phyloP scores from a whole-genome alignment of 2,113 vertebrate genomes.

The Cololabis saira region DNA sequence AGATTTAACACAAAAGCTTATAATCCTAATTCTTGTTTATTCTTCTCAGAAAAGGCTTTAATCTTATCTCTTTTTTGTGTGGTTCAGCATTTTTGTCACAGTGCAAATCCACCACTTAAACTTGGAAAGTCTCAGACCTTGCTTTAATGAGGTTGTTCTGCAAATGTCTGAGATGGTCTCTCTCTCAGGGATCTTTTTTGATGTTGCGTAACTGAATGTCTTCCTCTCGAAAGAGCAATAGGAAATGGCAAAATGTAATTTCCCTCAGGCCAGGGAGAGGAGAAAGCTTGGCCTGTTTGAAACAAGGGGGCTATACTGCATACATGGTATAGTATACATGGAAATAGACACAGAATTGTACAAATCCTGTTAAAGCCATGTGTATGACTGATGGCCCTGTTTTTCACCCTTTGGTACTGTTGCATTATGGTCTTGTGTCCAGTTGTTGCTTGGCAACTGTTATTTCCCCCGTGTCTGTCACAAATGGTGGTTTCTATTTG shows the following conservation, averaged over 20 bases:
- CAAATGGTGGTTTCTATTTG: constrained; percentile 74
- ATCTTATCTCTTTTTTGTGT: no score
- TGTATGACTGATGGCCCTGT: constrained; percentile 25
- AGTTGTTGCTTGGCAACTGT: constrained; percentile 48
- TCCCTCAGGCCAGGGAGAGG: constrained; percentile 10
- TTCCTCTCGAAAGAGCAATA: constrained; percentile 40
- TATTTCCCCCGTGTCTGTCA: constrained; percentile 63
- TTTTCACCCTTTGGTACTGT: constrained; percentile 54
- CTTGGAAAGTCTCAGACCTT: neutral
- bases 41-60: no score
- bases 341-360: no score
- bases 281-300: constrained; percentile 10
- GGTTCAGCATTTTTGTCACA: no score
- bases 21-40: no score
- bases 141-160: constrained; percentile 1
- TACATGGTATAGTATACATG: no score
- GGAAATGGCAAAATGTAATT: constrained; percentile 56
- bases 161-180: constrained; percentile 8
- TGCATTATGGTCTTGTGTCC: constrained; percentile 41
- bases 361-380: no score
- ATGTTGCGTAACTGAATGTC: constrained; percentile 42
- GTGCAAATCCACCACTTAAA: neutral
- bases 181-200: constrained; percentile 1
- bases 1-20: no score
- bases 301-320: neutral